These are phyloP conservation scores for Cataglyphis albicans DNA, from an alignment of 2,888 invertebrate species.

Conservation along the genomic window DNA sequence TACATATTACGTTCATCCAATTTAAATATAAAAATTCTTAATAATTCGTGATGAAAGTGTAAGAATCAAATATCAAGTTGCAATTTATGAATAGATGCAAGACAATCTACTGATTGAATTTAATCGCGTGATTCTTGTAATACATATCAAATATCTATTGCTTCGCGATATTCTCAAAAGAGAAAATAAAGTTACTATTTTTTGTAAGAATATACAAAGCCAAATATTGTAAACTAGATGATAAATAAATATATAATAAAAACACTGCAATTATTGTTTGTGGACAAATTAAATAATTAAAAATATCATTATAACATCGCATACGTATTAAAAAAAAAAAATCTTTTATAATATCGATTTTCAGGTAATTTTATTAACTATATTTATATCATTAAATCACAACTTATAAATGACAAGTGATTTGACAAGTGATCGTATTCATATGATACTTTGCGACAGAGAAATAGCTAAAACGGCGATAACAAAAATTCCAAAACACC, in stretches of 20 bases:
- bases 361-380: background rate
- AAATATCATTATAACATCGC: background rate
- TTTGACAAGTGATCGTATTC: background rate
- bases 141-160: background rate
- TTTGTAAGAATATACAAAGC: background rate
- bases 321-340: background rate
- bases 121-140: background rate
- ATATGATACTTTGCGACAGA: background rate
- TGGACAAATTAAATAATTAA: background rate
- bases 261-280: background rate
- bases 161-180: background rate
- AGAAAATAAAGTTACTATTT: background rate
- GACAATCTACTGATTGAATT: background rate
- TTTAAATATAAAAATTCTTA: conserved; percentile 43
- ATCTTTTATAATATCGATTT: background rate
- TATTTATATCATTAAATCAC: background rate
- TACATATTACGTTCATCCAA: conserved; percentile 79
- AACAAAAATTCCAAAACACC: conserved; percentile 15
- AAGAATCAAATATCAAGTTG: background rate
- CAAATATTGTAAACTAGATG: background rate
- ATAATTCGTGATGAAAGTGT: conserved; percentile 36
- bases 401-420: background rate
- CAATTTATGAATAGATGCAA: background rate
- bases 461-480: background rate
- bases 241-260: background rate